Percentiles rank a stretch among this genome's conserved stretches.
phyloP scores from a whole-genome alignment of 2,888 invertebrate genomes.

The Leptopilina myrica region DNA sequence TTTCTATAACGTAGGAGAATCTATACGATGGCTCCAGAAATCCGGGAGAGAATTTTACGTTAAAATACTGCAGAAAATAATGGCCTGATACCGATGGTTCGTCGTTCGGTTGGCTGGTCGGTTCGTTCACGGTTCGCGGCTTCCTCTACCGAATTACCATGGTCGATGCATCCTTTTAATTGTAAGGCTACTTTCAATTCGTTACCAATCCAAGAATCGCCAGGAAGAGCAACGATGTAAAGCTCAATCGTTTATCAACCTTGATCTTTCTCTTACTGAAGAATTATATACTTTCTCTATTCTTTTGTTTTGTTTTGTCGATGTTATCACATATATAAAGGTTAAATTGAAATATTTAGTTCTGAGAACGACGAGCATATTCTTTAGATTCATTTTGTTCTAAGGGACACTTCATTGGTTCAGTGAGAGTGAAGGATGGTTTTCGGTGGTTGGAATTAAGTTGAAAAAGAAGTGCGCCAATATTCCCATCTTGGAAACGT shows the following conservation, averaged over 20 bases:
- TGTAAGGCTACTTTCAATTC: constrained; percentile 58
- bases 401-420: constrained; percentile 56
- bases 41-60: constrained; percentile 68
- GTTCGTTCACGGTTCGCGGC: constrained; percentile 50
- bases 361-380: background rate
- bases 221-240: constrained; percentile 25
- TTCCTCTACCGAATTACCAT: constrained; percentile 62
- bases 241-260: constrained; percentile 27
- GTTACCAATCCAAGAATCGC: constrained; percentile 46
- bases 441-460: constrained; percentile 58
- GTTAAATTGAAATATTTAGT: background rate
- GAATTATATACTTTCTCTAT: too few species aligned
- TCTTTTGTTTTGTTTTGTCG: background rate
- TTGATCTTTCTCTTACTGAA: background rate
- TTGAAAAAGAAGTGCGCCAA: constrained; percentile 52
- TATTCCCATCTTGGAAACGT: constrained; percentile 1
- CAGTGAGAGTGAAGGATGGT: constrained; percentile 63
- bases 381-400: background rate
- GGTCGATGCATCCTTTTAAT: constrained; percentile 66
- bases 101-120: constrained; percentile 42
- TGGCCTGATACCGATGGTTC: constrained; percentile 59
- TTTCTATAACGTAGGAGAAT: constrained; percentile 59
- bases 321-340: background rate
- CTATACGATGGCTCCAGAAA: constrained; percentile 71
- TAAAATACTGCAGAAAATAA: constrained; percentile 71